phyloP scores from a whole-genome alignment of 2,797 vertebrate species.

The Artibeus jamaicensis region DNA sequence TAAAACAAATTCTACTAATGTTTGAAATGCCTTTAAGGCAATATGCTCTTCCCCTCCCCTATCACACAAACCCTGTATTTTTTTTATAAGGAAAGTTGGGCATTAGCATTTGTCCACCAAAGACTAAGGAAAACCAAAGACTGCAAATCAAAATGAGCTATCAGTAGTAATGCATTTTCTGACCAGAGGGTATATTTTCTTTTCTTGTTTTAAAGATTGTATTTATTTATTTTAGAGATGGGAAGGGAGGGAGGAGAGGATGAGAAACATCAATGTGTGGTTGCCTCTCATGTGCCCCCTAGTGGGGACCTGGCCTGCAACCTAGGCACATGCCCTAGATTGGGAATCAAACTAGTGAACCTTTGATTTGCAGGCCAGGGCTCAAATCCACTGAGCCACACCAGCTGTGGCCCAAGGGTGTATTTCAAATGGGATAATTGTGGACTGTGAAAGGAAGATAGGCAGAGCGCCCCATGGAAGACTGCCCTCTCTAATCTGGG shows the following conservation, averaged over 20 bases:
- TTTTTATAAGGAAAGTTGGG: background rate
- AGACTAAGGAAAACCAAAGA: background rate
- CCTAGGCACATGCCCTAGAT: no score
- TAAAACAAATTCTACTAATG: background rate
- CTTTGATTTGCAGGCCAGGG: no score
- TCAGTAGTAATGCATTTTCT: background rate
- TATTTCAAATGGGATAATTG: background rate
- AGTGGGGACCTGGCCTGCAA: no score
- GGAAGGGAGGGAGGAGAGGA: no score
- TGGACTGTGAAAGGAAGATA: background rate
- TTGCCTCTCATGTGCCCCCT: no score
- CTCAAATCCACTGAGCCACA: no score
- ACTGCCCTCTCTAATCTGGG: background rate
- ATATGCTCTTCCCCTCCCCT: background rate
- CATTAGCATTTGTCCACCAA: background rate
- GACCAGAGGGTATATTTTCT: background rate
- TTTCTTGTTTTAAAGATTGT: no score
- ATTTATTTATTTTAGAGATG: no score
- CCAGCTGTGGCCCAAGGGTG: background rate
- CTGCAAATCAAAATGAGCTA: background rate
- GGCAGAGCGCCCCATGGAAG: background rate
- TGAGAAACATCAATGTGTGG: no score
- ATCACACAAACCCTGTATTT: fast-evolving
- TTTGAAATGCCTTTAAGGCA: background rate
- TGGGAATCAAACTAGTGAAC: no score